Conservation (phyloP, 2,888 invertebrate species). For the Volucella inflata region DNA sequence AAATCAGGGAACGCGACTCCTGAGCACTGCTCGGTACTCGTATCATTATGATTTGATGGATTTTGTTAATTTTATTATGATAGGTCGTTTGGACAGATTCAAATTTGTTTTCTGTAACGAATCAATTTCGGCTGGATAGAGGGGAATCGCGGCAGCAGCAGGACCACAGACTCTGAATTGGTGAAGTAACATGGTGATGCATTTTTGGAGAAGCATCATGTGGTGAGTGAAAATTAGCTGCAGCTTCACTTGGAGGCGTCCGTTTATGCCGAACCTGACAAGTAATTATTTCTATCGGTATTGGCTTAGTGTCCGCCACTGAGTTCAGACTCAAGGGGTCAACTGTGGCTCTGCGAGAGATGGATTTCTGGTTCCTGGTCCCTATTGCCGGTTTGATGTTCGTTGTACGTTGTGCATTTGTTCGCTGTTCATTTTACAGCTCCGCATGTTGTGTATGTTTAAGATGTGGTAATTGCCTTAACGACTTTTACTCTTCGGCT, state of each 20-base stretch:
- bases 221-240: conserved; percentile 75
- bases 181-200: conserved; percentile 16
- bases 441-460: conserved; percentile 71
- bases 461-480: conserved; percentile 76
- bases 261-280: conserved; percentile 76
- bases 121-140: conserved; percentile 65
- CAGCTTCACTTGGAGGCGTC: conserved; percentile 76
- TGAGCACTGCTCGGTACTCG: conserved; percentile 37
- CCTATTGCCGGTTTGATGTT: background rate
- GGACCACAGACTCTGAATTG: conserved; percentile 3
- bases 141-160: background rate
- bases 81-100: conserved; percentile 75
- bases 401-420: background rate
- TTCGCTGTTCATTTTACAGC: conserved; percentile 11
- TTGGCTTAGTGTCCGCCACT: conserved; percentile 73
- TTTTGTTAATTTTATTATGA: conserved; percentile 76
- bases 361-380: conserved; percentile 45
- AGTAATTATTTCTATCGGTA: conserved; percentile 76
- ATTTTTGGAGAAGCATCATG: conserved; percentile 69
- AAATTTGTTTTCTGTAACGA: conserved; percentile 76
- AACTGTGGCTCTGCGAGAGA: conserved; percentile 36
- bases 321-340: conserved; percentile 56
- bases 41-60: conserved; percentile 75
- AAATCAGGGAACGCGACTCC: conserved; percentile 67
- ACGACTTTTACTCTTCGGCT: conserved; percentile 74